Evolutionary conservation across 2,113 vertebrate species (phyloP).

Genomic region (Sakesphorus luctuosus): DNA sequence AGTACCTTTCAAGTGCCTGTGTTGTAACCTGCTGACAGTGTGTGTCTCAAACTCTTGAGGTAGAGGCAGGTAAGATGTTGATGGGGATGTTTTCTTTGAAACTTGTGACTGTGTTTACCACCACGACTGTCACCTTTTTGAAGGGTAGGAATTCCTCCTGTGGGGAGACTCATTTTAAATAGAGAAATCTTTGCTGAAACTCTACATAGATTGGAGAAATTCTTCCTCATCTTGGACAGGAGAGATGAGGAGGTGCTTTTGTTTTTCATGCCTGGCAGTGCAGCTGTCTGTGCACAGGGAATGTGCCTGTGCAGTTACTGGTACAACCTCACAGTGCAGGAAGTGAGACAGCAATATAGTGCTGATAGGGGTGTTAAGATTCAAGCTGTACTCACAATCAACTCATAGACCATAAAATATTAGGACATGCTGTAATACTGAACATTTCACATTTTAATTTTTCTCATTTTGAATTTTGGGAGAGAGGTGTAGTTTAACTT

Average conservation of each 20-base stretch:
- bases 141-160: not conserved
- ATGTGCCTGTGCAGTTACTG: not conserved
- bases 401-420: not conserved
- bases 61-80: constrained; percentile 30
- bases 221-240: not conserved
- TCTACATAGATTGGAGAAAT: not conserved
- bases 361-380: not conserved
- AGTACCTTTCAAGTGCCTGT: not conserved
- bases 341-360: not conserved
- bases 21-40: not conserved
- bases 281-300: not conserved
- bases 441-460: not conserved
- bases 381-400: not conserved
- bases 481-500: not conserved
- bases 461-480: not conserved
- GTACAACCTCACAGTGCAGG: not conserved
- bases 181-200: not conserved
- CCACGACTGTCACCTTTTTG: not conserved
- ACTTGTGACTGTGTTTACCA: not conserved
- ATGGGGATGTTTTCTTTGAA: not conserved
- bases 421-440: not conserved
- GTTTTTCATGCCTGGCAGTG: not conserved
- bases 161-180: not conserved
- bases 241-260: not conserved
- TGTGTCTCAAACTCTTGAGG: not conserved